These are phyloP conservation scores for Drosophila mojavensis DNA, from an alignment of 1,140 invertebrate species.

Conservation along the genomic window DNA sequence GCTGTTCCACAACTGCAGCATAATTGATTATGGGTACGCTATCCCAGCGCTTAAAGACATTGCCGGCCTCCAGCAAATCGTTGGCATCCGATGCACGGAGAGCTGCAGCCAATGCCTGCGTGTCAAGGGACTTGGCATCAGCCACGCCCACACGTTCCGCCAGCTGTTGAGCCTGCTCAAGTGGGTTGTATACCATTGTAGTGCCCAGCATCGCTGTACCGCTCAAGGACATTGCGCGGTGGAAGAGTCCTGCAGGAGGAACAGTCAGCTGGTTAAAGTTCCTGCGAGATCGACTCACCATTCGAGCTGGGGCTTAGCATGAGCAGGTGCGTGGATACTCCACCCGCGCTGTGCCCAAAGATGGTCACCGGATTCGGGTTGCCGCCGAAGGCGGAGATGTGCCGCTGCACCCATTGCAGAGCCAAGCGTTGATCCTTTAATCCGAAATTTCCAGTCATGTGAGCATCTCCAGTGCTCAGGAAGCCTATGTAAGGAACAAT, in stretches of 20 bases:
- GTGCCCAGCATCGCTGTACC: slow-evolving; percentile 85
- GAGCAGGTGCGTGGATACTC: slow-evolving; percentile 84
- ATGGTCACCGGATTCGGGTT: slow-evolving; percentile 89
- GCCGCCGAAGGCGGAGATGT: slow-evolving; percentile 87
- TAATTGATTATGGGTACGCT: slow-evolving; percentile 64
- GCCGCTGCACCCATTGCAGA: slow-evolving; percentile 65
- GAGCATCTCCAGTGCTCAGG: slow-evolving; percentile 75
- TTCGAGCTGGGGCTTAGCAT: slow-evolving; percentile 55
- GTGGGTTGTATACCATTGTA: slow-evolving; percentile 84
- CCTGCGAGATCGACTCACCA: slow-evolving; percentile 64
- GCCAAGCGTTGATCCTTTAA: slow-evolving; percentile 78
- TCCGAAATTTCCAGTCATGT: slow-evolving; percentile 85
- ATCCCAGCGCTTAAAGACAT: slow-evolving; percentile 74
- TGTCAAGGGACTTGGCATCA: slow-evolving; percentile 16
- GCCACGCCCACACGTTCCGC: slow-evolving; percentile 50
- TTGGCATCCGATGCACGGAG: slow-evolving; percentile 68
- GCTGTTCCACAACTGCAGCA: slow-evolving; percentile 78
- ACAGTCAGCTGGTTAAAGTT: slow-evolving; percentile 42
- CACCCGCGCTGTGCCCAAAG: slow-evolving; percentile 90
- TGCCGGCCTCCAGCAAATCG: slow-evolving; percentile 60
- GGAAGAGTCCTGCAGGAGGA: slow-evolving; percentile 80
- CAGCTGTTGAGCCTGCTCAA: slow-evolving; percentile 75
- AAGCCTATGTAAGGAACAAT: slow-evolving; percentile 51
- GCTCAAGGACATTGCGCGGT: slow-evolving; percentile 85
- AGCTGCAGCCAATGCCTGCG: slow-evolving; percentile 65